Percentiles rank a stretch among this genome's conserved stretches.
Conservation (phyloP, 92 coral and sea anemone species). For the Phenganax marumi region DNA sequence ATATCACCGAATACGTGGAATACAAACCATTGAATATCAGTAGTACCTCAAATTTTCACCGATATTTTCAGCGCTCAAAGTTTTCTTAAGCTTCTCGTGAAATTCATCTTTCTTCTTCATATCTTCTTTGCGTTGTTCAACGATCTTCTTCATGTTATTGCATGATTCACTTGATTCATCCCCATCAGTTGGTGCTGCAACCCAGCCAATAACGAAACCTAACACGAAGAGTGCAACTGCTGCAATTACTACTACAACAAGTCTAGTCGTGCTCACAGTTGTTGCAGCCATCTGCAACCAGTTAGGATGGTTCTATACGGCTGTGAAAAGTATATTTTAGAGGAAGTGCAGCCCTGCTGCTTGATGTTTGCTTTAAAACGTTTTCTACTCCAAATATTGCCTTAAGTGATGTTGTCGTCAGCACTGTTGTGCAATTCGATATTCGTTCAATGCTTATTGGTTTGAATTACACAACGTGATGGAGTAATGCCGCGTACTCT, state of each 20-base stretch:
- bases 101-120: slow-evolving; percentile 16
- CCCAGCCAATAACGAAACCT: slow-evolving; percentile 4
- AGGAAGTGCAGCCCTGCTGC: too few relatives aligned
- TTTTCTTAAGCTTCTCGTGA: neutral
- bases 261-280: neutral
- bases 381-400: too few relatives aligned
- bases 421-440: too few relatives aligned
- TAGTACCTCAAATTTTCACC: slow-evolving; percentile 16
- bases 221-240: slow-evolving; percentile 1
- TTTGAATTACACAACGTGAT: too few relatives aligned
- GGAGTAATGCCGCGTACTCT: too few relatives aligned
- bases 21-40: too few relatives aligned
- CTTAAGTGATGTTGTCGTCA: too few relatives aligned
- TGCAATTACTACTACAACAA: slow-evolving; percentile 3
- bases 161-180: neutral
- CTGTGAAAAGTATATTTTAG: neutral
- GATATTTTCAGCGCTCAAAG: slow-evolving; percentile 8
- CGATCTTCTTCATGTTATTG: neutral
- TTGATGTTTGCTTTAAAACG: too few relatives aligned
- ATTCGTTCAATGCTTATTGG: too few relatives aligned
- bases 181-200: slow-evolving; percentile 2
- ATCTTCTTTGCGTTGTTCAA: slow-evolving; percentile 5
- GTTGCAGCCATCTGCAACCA: neutral
- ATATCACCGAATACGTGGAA: neutral
- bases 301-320: neutral